A percentile compares a stretch with the other conserved stretches of the same genome.
Conservation (phyloP, 2,888 invertebrate genomes). For the Morinoia aosen region DNA sequence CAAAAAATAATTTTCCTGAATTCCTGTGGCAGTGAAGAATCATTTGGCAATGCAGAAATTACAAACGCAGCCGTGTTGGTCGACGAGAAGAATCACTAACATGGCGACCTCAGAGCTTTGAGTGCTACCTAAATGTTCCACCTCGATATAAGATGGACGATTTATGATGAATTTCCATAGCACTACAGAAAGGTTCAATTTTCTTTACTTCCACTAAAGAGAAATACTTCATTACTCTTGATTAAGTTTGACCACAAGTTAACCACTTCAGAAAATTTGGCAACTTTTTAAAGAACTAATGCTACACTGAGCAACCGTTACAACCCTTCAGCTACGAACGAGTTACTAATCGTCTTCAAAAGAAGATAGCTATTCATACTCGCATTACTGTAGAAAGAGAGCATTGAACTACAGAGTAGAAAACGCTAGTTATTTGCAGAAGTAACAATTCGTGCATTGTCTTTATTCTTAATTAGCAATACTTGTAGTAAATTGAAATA, state of each 20-base stretch:
- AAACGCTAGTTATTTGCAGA: neutral
- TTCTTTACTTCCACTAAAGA: neutral
- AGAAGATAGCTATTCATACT: neutral
- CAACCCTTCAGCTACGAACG: neutral
- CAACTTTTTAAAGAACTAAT: neutral
- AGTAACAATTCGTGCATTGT: neutral
- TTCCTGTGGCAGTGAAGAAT: neutral
- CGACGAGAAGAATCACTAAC: neutral
- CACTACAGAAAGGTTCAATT: neutral
- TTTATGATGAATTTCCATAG: neutral
- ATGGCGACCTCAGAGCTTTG: neutral
- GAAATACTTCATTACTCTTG: neutral
- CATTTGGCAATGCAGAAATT: neutral
- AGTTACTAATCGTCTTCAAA: neutral
- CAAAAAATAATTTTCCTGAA: neutral
- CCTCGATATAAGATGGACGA: neutral
- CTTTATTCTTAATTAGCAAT: neutral
- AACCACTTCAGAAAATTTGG: conserved; percentile 8
- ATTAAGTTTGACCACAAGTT: neutral
- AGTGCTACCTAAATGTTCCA: neutral
- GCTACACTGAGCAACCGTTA: neutral
- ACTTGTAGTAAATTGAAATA: neutral
- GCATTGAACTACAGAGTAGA: neutral
- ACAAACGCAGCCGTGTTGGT: neutral
- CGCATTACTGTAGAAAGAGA: neutral